Base-by-base conservation (phyloP, 2,797 vertebrate species). In the Dryobates pubescens region DNA sequence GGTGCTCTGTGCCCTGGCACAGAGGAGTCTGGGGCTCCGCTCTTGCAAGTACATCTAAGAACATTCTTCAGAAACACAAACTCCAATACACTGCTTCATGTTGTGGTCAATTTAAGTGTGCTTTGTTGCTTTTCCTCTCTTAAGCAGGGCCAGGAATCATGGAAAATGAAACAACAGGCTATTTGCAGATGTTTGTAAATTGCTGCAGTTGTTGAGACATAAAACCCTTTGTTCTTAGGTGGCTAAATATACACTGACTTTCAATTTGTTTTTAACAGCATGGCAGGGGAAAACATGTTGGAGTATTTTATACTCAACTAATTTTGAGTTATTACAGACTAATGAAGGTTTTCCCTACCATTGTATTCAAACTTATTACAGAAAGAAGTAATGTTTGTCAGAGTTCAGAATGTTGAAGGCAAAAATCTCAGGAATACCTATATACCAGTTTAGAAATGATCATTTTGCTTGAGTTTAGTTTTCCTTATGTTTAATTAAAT, bases 181-280 rank as follows among this genome's bases (percentile, higher is more conserved):
- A 56, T 86, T 91, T 85, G 65, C 67, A 89, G 51, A 86, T 43
- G 32, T 71, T 92, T 89, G 19, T 86, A 81, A 93, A 75, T 70
- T 83, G 53, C 86, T 85, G 51, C 73, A 47, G 38, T 79, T 88
- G 78, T 58, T 34, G 80, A 86, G 29, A 75, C 30, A 30, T 70
- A 93, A 92, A 90, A n/a, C 3, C 65, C 56, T 90, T 78, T 94
- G 38, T 89, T 91, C 57, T 38, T 7, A 59, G n/a, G 30, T 63
- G 79, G 29, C 29, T 47, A 82, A 90, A 68, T 22, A 62, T 20
- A 41, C 69, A 59, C 23, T 67, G 76, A 64, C 22, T 36, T 73
- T 56, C 56, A 63, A 54, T 80, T 73, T 34, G 15, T 62, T 91
- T 34, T 72, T 76, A 89, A 62, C 5, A 59, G 49, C 36, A 14